phyloP scores from a whole-genome alignment of 2,888 invertebrate species.

The Acanthopleura granulata region DNA sequence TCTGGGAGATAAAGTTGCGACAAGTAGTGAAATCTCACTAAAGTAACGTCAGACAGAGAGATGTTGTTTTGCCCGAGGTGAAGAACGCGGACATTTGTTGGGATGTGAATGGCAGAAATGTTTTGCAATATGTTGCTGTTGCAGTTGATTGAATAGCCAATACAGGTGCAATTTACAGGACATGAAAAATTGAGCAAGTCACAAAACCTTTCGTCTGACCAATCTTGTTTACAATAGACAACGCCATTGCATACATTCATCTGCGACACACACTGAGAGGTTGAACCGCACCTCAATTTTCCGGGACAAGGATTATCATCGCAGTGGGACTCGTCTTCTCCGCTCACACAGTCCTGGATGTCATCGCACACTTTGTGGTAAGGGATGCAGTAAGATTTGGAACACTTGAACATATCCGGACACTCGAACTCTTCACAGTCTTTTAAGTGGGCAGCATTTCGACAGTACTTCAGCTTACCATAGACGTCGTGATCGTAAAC shows the following conservation, averaged over 20 bases:
- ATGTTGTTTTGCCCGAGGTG: not conserved
- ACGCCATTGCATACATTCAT: not conserved
- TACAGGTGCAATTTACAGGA: not conserved
- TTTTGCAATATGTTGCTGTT: not conserved
- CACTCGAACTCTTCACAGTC: not conserved
- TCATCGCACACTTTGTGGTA: constrained; percentile 11
- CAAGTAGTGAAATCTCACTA: not conserved
- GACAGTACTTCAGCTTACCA: not conserved
- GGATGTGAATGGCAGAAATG: not conserved
- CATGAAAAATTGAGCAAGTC: not conserved
- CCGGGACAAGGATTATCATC: not conserved
- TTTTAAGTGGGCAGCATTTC: constrained; percentile 6
- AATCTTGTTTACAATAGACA: not conserved
- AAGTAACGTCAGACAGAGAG: not conserved
- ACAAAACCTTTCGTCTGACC: not conserved
- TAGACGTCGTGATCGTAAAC: constrained; percentile 11
- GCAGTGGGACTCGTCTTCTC: not conserved
- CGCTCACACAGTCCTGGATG: not conserved
- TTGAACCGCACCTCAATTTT: not conserved
- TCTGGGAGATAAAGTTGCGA: not conserved
- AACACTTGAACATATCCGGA: constrained; percentile 9
- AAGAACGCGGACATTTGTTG: not conserved
- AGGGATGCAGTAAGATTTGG: not conserved
- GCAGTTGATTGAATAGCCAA: not conserved
- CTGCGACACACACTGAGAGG: not conserved